Base-by-base conservation (phyloP, 2,797 vertebrate genomes). In the Lutra lutra region DNA sequence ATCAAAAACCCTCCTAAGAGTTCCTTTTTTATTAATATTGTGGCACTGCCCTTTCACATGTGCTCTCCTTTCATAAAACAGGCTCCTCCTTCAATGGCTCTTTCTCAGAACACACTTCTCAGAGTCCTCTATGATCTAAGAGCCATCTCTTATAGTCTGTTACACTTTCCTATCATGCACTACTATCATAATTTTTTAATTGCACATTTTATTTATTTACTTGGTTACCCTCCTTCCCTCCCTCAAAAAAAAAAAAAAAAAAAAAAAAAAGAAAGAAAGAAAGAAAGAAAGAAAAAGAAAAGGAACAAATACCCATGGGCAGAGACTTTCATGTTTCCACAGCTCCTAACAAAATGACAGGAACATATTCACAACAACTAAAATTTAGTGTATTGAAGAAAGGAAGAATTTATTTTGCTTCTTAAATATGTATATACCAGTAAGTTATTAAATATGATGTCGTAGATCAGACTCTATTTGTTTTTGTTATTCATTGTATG, bases 61-160 rank as follows among this genome's bases (percentile, higher is more conserved):
- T 56, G 51, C 13, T 29, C 5, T 40, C 46, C 3, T 56, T 2
- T 43, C 18, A 1, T 43, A 54, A 23, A 92, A 17, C 1, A 64
- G 35, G 3, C 8, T 1, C 5, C 14, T 38, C 6, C 23, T 48
- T 73, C 29, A 51, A 23, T 4, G 10, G 0, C 0, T 17, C 17
- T 68, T 80, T 83, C 32, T 86, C 27, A 86, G 38, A 58, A 40
- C 7, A 83, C 46, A 60, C 32, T 83, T 72, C 66, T 83, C 46
- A 83, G 21, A 51, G 6, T 21, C 40, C 56, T 94, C 23, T 80
- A 29, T 58, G 20, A 62, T 85, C 7, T 68, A 58, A 21, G 10
- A 73, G 14, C 12, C 14, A 54, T n/a, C 23, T 92, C 23, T 79
- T 29, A 25, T 4, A 51, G 4, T 72, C n/a, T 43, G 32, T 46